Evolutionary conservation across 2,888 invertebrate genomes (phyloP).

Genomic region (Chouioia cunea): DNA sequence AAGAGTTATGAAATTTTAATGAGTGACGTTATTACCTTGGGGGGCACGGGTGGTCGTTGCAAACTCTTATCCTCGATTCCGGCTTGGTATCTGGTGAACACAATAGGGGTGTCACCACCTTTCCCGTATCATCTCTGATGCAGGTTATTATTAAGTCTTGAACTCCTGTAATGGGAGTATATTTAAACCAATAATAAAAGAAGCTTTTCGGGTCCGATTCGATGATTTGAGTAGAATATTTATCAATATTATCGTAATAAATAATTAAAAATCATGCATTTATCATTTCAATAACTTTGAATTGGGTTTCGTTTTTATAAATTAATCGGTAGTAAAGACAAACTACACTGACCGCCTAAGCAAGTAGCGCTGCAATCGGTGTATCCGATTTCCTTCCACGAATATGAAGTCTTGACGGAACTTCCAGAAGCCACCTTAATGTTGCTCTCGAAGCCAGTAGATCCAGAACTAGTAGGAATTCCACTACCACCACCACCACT

Average conservation of each 20-base stretch:
- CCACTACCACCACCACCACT: slow-evolving; percentile 67
- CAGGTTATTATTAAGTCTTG: slow-evolving; percentile 91
- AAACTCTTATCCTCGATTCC: slow-evolving; percentile 87
- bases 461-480: slow-evolving; percentile 72
- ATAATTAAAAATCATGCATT: no score
- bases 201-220: background rate
- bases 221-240: no score
- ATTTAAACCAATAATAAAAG: background rate
- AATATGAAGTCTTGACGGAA: slow-evolving; percentile 84
- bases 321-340: background rate
- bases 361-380: slow-evolving; percentile 96
- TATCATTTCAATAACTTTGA: no score
- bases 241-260: no score
- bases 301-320: background rate
- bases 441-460: slow-evolving; percentile 65
- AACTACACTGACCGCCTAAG: slow-evolving; percentile 78
- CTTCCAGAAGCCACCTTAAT: slow-evolving; percentile 78
- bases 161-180: slow-evolving; percentile 65
- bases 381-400: slow-evolving; percentile 91
- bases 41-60: slow-evolving; percentile 96
- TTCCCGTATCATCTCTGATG: slow-evolving; percentile 86
- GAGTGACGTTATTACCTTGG: slow-evolving; percentile 75
- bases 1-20: slow-evolving; percentile 6
- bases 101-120: slow-evolving; percentile 88
- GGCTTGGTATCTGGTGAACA: slow-evolving; percentile 90